Conservation (phyloP, 2,797 vertebrate genomes). For the Etheostoma nigrum region DNA sequence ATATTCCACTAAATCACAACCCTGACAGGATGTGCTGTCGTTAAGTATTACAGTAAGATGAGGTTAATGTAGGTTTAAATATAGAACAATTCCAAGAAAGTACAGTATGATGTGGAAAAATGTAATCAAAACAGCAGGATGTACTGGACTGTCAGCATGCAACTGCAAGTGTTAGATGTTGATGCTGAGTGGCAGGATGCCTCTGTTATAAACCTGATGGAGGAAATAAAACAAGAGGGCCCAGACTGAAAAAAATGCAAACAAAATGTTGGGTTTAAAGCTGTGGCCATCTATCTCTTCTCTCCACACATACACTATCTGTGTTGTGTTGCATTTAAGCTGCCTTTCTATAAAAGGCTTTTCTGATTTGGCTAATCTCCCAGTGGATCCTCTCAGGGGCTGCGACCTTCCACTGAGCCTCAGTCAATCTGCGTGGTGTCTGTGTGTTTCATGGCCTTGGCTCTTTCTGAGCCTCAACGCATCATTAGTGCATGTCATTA, state of each 20-base stretch:
- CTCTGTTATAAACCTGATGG: conserved; percentile 22
- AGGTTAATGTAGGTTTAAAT: conserved; percentile 49
- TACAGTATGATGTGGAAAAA: conserved; percentile 4
- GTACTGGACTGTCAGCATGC: conserved; percentile 5
- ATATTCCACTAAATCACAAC: conserved; percentile 33
- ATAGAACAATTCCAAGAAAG: conserved; percentile 30
- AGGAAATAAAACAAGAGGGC: conserved; percentile 24
- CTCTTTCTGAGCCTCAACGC: conserved; percentile 71
- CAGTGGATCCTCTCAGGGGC: conserved; percentile 70
- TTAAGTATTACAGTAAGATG: conserved; percentile 20
- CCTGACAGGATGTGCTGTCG: conserved; percentile 40
- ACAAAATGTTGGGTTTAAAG: conserved; percentile 29
- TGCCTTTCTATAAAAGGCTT: conserved; percentile 71
- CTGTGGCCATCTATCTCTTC: conserved; percentile 31
- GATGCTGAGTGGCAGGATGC: conserved; percentile 22
- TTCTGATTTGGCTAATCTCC: conserved; percentile 82
- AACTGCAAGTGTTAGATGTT: conserved; percentile 12
- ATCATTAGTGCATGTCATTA: conserved; percentile 81
- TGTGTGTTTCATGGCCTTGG: conserved; percentile 53
- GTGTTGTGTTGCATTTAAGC: conserved; percentile 66
- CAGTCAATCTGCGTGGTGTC: conserved; percentile 20
- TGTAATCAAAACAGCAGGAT: conserved; percentile 6
- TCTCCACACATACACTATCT: conserved; percentile 40
- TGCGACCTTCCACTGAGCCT: conserved; percentile 59
- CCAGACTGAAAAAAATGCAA: conserved; percentile 18